Percentiles rank a stretch among this genome's conserved stretches.
These are phyloP conservation scores for Strix aluco DNA, from an alignment of 2,113 vertebrate genomes.

Conservation along the genomic window DNA sequence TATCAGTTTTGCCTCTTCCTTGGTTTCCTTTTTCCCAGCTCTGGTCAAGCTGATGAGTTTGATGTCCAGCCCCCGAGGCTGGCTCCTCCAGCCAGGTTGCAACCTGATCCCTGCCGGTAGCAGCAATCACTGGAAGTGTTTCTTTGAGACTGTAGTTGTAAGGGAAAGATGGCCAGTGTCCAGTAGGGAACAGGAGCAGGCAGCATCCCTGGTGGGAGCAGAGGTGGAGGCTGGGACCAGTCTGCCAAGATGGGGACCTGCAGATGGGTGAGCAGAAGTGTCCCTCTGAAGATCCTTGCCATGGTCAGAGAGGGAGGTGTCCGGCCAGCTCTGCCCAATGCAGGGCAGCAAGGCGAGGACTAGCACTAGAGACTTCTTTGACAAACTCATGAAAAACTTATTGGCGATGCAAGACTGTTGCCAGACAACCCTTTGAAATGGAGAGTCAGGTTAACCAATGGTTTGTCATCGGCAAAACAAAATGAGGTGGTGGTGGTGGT, in stretches of 20 bases:
- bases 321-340: background rate
- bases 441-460: background rate
- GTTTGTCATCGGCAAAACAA: background rate
- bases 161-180: background rate
- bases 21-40: background rate
- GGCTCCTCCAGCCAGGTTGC: background rate
- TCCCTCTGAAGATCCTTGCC: background rate
- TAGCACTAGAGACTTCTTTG: background rate
- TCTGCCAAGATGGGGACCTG: background rate
- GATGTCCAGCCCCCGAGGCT: rapidly evolving
- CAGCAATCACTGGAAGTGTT: background rate
- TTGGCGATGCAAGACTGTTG: background rate
- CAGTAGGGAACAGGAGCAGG: background rate
- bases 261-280: background rate
- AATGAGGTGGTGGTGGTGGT: background rate
- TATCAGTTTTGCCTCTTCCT: background rate
- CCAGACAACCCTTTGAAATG: background rate
- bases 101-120: background rate
- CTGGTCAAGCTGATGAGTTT: background rate
- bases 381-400: background rate
- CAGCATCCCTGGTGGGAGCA: background rate
- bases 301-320: background rate
- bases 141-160: background rate
- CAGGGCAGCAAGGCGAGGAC: background rate
- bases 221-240: background rate